Base-by-base conservation (phyloP, 2,797 vertebrate species). In the Champsocephalus esox region DNA sequence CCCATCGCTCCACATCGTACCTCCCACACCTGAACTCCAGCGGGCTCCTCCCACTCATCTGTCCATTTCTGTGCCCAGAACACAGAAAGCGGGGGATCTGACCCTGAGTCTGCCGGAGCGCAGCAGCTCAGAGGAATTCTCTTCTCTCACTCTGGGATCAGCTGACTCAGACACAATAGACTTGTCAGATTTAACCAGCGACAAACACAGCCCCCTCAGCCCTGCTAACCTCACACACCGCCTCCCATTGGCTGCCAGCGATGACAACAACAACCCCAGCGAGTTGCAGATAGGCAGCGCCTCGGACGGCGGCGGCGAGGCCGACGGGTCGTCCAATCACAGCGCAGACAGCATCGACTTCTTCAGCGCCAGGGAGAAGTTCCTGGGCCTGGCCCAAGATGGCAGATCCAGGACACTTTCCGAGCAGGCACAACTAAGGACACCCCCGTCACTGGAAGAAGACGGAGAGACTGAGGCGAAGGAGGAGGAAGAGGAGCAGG, bases 331-430 rank as follows among this genome's bases (percentile, higher is more conserved):
- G 7, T 89, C 96, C 13, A 93, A 90, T 73, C 95, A 96, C 76
- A 96, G 96, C 79, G 80, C 93, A 0, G 97, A 99, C 89, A 96
- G 97, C 88, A 99, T 99, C 13, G 94, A 98, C 92, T 99, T 99
- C 92, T 95, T 97, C 89, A 99, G 96, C 0, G 97, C 98, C 83
- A 93, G 97, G 57, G 97, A 97, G 73, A 99, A 97, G 86, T 99
- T 99, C 1, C 95, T 97, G 80, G 96, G 96, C 63, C 91, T 98
- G 77, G 96, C 96, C 28, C 96, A 97, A 81, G 97, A 98, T 66
- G 93, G 92, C 46, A 87, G 90, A 0, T 72, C 91, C 0, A 87
- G 90, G 24, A 87, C 92, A 1, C 92, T 90, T 65, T 93, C 94
- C 49, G 97, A 98, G 65, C 91, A 87, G 45, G 69, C 89, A 0